Conservation (phyloP, 2,113 vertebrate species). For the Gila orcuttii region DNA sequence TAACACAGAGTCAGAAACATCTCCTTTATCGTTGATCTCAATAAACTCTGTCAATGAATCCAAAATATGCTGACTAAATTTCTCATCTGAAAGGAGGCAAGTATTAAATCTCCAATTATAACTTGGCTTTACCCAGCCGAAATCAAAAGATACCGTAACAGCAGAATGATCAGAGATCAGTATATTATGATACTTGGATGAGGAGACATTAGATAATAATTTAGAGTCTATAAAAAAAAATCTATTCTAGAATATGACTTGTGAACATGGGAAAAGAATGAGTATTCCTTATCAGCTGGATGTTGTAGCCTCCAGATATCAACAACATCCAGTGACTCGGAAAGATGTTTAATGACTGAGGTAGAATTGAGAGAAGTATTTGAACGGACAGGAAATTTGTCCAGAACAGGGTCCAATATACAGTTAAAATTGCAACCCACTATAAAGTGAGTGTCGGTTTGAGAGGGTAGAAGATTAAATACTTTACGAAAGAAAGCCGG, state of each 20-base stretch:
- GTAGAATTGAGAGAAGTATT: background rate
- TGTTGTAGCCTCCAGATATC: background rate
- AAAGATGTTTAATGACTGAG: background rate
- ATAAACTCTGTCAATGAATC: background rate
- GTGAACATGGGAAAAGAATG: background rate
- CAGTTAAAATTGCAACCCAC: background rate
- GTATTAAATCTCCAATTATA: background rate
- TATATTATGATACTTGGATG: background rate
- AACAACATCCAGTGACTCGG: background rate
- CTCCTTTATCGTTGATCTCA: background rate
- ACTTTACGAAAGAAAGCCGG: background rate
- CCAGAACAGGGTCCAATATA: background rate
- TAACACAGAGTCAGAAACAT: background rate
- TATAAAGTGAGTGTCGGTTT: background rate
- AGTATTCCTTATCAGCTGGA: background rate
- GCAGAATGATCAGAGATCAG: background rate
- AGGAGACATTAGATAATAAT: background rate
- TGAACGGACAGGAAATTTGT: background rate
- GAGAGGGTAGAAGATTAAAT: background rate
- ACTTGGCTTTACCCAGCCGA: background rate
- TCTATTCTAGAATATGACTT: constrained; percentile 1
- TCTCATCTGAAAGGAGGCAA: background rate
- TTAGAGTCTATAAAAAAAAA: background rate
- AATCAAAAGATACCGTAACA: background rate
- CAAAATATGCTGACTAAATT: background rate